phyloP scores from a whole-genome alignment of 2,113 vertebrate genomes.

The Anhinga anhinga region DNA sequence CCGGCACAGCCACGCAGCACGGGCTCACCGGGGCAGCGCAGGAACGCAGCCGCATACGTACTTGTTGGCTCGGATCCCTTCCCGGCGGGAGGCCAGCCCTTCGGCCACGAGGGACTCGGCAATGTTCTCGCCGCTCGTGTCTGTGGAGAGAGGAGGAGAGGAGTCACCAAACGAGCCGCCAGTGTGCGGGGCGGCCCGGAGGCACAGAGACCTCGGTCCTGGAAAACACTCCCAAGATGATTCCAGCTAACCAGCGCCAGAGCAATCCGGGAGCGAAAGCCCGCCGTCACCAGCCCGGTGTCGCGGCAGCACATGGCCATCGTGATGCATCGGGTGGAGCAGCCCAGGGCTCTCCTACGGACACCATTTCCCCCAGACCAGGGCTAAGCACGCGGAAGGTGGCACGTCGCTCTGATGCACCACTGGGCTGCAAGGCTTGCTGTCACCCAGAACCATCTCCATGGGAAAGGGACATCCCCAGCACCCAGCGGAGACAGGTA shows the following conservation, averaged over 20 bases:
- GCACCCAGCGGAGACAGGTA: not conserved
- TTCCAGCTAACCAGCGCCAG: rapidly evolving
- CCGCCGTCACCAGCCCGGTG: rapidly evolving
- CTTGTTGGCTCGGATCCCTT: slow-evolving; percentile 94
- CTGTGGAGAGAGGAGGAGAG: slow-evolving; percentile 58
- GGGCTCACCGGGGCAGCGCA: no score
- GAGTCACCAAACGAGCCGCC: not conserved
- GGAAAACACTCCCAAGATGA: rapidly evolving
- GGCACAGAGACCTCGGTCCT: rapidly evolving
- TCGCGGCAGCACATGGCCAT: not conserved
- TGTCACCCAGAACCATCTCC: not conserved
- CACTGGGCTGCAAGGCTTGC: not conserved
- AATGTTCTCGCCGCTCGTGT: slow-evolving; percentile 91
- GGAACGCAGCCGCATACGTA: slow-evolving; percentile 34
- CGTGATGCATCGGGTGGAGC: rapidly evolving
- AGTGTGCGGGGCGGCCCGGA: rapidly evolving
- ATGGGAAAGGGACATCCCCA: not conserved
- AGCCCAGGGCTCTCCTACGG: not conserved
- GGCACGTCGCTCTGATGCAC: rapidly evolving
- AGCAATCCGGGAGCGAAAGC: rapidly evolving
- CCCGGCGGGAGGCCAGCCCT: slow-evolving; percentile 89
- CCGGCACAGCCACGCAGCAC: rapidly evolving
- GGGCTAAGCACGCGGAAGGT: not conserved
- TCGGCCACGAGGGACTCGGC: slow-evolving; percentile 90
- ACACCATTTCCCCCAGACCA: no score